phyloP scores from a whole-genome alignment of 2,113 vertebrate genomes.

The Marcusenius ussheri region DNA sequence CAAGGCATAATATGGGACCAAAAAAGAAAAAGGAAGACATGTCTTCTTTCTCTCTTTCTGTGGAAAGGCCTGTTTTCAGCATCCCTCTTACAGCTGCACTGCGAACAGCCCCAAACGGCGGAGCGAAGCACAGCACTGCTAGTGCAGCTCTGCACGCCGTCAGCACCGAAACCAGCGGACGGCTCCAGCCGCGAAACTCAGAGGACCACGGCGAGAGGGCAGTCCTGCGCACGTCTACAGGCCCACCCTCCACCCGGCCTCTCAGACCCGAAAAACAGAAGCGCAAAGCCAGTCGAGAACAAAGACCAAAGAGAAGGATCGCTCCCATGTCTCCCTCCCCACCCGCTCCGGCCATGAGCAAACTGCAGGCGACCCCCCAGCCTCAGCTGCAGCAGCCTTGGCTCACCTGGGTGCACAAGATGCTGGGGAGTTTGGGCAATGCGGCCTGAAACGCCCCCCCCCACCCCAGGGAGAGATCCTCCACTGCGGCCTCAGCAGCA shows the following conservation, averaged over 20 bases:
- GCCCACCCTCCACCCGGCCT: background rate
- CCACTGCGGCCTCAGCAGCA: background rate
- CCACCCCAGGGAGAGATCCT: background rate
- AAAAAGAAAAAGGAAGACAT: background rate
- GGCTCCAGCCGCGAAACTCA: constrained; percentile 18
- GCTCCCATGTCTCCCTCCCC: background rate
- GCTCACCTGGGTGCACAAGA: constrained; percentile 17
- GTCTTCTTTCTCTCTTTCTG: background rate
- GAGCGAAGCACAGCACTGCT: background rate
- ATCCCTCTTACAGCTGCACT: background rate
- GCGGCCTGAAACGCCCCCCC: background rate
- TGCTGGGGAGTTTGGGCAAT: background rate
- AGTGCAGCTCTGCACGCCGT: background rate
- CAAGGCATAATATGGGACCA: background rate
- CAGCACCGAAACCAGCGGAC: background rate
- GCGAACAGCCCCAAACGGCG: background rate
- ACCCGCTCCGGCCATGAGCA: background rate
- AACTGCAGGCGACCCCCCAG: constrained; percentile 14
- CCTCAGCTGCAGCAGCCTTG: constrained; percentile 3
- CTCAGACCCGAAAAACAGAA: constrained; percentile 21
- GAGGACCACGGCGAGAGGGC: constrained; percentile 21
- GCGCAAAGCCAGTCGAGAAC: constrained; percentile 27
- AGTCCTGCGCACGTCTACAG: constrained; percentile 13
- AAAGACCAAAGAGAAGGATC: constrained; percentile 31
- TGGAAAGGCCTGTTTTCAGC: background rate